Evolutionary conservation across 1,140 invertebrate genomes (phyloP), one percentile per base, ranked within the genome.

Genomic region (Cyclina sinensis): DNA sequence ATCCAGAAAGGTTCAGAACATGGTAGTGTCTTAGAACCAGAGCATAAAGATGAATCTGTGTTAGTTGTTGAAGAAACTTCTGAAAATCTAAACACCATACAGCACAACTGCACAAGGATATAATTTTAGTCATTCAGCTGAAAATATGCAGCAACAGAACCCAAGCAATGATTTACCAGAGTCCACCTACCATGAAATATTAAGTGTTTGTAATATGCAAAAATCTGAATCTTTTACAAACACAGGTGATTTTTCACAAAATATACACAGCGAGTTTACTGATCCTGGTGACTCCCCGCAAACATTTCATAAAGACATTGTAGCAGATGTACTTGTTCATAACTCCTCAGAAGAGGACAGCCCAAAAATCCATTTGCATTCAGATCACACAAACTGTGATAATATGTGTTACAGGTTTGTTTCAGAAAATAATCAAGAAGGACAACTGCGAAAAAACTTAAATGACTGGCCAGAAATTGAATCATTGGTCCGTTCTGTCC

Each of bases 381-480:
- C 30, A 37, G 27, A 37, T n/a, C n/a, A 59, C 24, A 62, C 51
- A 27, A 30, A 62, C 4, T 14, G 14, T 16, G 68, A 84, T 9
- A 48, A 7, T 18, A 39, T 54, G 24, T 84, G 82, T 54, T 18
- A 84, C 24, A 84, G 82, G 37, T 54, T 73, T 35, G 82, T 74
- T 54, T 14, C 18, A 5, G 62, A 68, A 0, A 39, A 27, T 3
- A 43, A 48, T 48, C 70, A n/a, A 79, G 24, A 37, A 37, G 9
- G 27, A 21, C 32, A 21, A 18, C 12, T 4, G 2, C n/a, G 21
- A 62, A 46, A 27, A 35, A 21, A 27, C 11, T 11, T 4, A 24
- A 39, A 32, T 65, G 73, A 87, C 12, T 87, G 85, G 85, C 85
- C 85, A 30, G 85, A 87, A 24, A 18, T 87, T 7, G 76, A 80